Evolutionary conservation across 1,140 invertebrate species (phyloP).

Genomic region (Papilio xuthus): DNA sequence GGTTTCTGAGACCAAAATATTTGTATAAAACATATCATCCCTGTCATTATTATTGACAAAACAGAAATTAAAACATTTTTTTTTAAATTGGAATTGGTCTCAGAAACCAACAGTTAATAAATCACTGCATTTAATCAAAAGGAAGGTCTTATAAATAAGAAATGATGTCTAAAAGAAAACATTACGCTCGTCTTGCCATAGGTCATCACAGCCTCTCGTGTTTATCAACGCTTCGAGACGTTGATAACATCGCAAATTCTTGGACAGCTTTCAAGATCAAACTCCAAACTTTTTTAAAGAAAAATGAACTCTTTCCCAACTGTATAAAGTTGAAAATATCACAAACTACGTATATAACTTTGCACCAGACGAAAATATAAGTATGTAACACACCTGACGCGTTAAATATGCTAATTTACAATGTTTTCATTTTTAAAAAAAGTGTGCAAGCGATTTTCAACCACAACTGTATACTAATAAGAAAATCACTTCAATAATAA

Average conservation of each 20-base stretch:
- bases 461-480: neutral
- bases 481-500: neutral
- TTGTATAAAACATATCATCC: no score
- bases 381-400: conserved; percentile 15
- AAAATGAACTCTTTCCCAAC: conserved; percentile 2
- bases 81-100: no score
- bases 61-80: no score
- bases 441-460: neutral
- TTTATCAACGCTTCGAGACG: conserved; percentile 25
- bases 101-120: no score
- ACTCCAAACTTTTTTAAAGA: neutral
- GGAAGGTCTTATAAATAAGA: neutral
- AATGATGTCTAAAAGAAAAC: neutral
- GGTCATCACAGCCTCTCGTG: conserved; percentile 28
- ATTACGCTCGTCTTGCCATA: conserved; percentile 1
- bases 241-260: conserved; percentile 27
- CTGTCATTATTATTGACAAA: no score
- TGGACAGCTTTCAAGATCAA: conserved; percentile 30
- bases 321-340: neutral
- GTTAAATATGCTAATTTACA: conserved; percentile 4
- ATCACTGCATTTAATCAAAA: neutral
- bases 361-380: conserved; percentile 23
- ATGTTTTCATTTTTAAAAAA: neutral
- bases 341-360: neutral
- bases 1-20: no score